phyloP scores from a whole-genome alignment of 2,888 invertebrate genomes.

The Scrobipalpa costella region DNA sequence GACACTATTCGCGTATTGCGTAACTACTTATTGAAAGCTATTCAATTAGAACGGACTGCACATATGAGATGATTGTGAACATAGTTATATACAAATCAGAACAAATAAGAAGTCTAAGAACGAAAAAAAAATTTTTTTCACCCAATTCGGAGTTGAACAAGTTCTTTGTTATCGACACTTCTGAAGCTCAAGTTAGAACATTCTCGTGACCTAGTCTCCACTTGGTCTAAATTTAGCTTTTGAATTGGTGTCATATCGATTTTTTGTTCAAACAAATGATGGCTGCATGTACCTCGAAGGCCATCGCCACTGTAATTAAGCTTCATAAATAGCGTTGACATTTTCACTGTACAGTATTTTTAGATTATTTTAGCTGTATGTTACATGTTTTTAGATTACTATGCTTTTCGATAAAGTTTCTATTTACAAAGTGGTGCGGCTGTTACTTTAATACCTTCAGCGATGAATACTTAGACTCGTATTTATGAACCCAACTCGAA shows the following conservation, averaged over 20 bases:
- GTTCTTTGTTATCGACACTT: slow-evolving; percentile 7
- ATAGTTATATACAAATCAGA: no score
- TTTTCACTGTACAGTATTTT: neutral
- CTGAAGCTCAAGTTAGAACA: neutral
- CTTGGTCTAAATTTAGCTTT: slow-evolving; percentile 25
- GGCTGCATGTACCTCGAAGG: neutral
- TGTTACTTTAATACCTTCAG: no score
- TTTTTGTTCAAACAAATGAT: slow-evolving; percentile 4
- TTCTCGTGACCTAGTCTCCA: slow-evolving; percentile 25
- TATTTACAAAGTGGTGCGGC: no score
- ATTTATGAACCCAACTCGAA: no score
- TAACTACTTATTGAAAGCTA: slow-evolving; percentile 4
- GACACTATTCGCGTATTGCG: slow-evolving; percentile 25
- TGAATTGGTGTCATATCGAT: slow-evolving; percentile 23
- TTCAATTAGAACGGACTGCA: neutral
- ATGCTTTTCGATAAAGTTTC: no score
- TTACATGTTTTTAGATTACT: no score
- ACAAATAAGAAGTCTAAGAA: neutral
- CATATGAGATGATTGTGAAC: neutral
- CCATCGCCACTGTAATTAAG: neutral
- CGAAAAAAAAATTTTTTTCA: neutral
- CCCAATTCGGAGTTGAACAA: neutral
- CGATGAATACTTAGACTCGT: no score
- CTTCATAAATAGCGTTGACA: neutral
- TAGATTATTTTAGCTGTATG: neutral